These are phyloP conservation scores for Neocrepidodera transversa DNA, from an alignment of 2,888 invertebrate genomes.

Conservation along the genomic window DNA sequence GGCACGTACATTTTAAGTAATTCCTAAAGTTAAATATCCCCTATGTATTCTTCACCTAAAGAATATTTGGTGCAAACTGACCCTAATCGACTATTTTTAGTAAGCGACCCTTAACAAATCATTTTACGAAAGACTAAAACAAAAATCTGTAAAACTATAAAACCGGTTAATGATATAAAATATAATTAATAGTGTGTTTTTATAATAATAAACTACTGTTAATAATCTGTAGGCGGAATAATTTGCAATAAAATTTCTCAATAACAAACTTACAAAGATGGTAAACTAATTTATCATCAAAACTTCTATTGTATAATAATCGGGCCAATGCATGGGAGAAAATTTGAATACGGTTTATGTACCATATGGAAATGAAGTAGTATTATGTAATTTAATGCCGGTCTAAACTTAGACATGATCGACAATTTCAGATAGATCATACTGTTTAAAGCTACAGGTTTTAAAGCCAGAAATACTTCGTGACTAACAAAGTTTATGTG, in stretches of 20 bases:
- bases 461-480: slow-evolving; percentile 31
- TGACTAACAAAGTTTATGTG: slow-evolving; percentile 34
- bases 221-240: background rate
- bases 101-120: too few species aligned
- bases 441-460: slow-evolving; percentile 25
- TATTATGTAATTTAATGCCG: slow-evolving; percentile 24
- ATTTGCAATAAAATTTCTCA: background rate
- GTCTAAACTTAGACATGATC: slow-evolving; percentile 36
- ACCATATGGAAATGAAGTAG: slow-evolving; percentile 20
- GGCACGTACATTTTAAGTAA: too few species aligned
- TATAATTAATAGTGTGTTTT: too few species aligned
- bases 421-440: slow-evolving; percentile 31
- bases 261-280: background rate
- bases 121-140: too few species aligned
- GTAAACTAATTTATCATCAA: background rate
- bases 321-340: background rate
- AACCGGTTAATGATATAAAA: too few species aligned
- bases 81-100: too few species aligned
- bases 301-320: slow-evolving; percentile 5
- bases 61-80: too few species aligned
- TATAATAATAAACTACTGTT: too few species aligned
- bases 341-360: slow-evolving; percentile 21
- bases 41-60: too few species aligned
- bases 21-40: too few species aligned
- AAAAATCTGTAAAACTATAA: too few species aligned